Percentiles rank a stretch among this genome's conserved stretches.
These are phyloP conservation scores for Naja naja DNA, from an alignment of 2,113 vertebrate genomes.

Conservation along the genomic window DNA sequence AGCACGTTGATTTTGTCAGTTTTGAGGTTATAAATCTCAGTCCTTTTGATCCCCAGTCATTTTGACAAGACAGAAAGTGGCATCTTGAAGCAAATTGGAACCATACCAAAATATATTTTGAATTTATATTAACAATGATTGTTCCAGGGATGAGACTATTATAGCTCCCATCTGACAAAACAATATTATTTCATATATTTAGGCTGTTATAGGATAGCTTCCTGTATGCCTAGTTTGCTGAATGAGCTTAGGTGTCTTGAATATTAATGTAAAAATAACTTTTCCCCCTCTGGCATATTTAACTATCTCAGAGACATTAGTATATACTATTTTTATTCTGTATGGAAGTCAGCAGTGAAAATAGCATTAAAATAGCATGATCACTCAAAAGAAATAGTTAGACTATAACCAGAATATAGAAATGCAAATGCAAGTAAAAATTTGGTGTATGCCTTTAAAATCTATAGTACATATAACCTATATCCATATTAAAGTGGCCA, in stretches of 20 bases:
- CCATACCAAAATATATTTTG: constrained; percentile 72
- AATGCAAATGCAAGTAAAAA: neutral
- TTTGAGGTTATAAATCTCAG: constrained; percentile 80
- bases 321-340: neutral
- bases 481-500: neutral
- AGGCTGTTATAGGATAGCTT: constrained; percentile 61
- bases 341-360: neutral
- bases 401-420: neutral
- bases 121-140: constrained; percentile 92
- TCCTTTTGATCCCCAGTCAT: constrained; percentile 76
- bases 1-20: constrained; percentile 80
- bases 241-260: constrained; percentile 41
- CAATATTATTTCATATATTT: constrained; percentile 65
- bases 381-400: neutral
- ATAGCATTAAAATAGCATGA: neutral
- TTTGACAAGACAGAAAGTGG: constrained; percentile 75
- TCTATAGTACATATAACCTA: neutral
- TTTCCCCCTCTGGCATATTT: constrained; percentile 35
- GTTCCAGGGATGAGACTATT: constrained; percentile 88
- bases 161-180: constrained; percentile 81
- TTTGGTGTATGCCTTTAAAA: neutral
- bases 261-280: constrained; percentile 49
- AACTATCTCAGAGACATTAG: constrained; percentile 50
- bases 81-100: constrained; percentile 75
- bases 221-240: constrained; percentile 59